phyloP scores from a whole-genome alignment of 2,797 vertebrate species.

The Thalassophryne amazonica region DNA sequence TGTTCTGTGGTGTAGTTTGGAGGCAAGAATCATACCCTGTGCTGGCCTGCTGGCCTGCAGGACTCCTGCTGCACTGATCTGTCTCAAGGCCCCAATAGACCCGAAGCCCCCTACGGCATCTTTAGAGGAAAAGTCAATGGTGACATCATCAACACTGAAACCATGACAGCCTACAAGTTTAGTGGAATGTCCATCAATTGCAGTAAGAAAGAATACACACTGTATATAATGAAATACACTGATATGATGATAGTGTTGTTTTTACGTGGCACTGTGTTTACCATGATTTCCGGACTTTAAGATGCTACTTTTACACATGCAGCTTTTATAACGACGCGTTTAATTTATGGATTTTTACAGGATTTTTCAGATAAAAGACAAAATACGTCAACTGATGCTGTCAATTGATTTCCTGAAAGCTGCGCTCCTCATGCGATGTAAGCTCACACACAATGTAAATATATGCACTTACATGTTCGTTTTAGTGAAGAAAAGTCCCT shows the following conservation, averaged over 20 bases:
- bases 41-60: constrained; percentile 33
- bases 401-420: too few relatives aligned
- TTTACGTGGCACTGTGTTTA: too few relatives aligned
- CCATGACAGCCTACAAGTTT: constrained; percentile 26
- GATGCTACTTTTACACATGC: too few relatives aligned
- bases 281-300: too few relatives aligned
- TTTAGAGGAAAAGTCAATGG: fast-evolving
- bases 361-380: too few relatives aligned
- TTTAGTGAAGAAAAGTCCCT: too few relatives aligned
- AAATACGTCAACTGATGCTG: too few relatives aligned
- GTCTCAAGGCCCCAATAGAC: fast-evolving
- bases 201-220: constrained; percentile 55
- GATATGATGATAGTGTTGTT: background rate
- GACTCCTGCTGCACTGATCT: constrained; percentile 65
- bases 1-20: constrained; percentile 24
- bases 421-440: too few relatives aligned
- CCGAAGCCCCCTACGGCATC: constrained; percentile 33
- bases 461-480: too few relatives aligned
- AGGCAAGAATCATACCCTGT: constrained; percentile 30
- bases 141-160: fast-evolving
- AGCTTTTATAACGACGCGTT: too few relatives aligned
- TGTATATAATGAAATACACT: background rate
- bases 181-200: background rate
- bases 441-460: too few relatives aligned
- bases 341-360: too few relatives aligned